Base-by-base conservation (phyloP, 1,140 invertebrate genomes). In the Callitettix versicolor region DNA sequence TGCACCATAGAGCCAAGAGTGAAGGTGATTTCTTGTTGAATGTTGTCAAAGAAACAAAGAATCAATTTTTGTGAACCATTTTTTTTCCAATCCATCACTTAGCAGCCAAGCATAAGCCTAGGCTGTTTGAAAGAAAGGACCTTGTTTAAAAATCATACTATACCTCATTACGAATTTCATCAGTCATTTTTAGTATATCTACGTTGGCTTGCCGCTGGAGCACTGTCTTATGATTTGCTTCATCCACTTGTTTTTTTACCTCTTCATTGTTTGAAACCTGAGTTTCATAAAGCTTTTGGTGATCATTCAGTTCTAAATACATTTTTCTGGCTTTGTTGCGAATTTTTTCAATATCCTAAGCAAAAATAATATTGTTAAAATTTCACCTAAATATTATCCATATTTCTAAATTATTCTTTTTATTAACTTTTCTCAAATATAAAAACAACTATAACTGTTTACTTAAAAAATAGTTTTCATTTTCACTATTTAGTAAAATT, bases 221-320 rank as follows among this genome's bases (percentile, higher is more conserved):
- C 2, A 42, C 17, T 21, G 24, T 66, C 41, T 67, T 69, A 2
- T 9, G 34, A 47, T 64, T 68, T 12, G 73, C 44, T 18, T 69
- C 65, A 11, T 57, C 34, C 2, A 71, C 58, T 55, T 65, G 64
- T 24, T 51, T 62, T 3, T 56, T 56, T 24, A 38, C 56, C 4
- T 72, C 62, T 1, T 66, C 59, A 26, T 53, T 53, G 40, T 53
- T 53, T 9, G 36, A 18, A 30, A 24, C 34, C 40, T 52, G 36
- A 21, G 21, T 52, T 22, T 46, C 22, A 21, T 46, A 48, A 40
- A 41, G 50, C 47, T 33, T 51, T 51, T 41, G 18, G n/a, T 56
- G 22, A 22, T 56, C 34, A 7, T 15, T 33, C 15, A 40, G 14
- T 24, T 15, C 18, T 33, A 11, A 20, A 22, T 14, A 44, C 22